Evolutionary conservation across 2,797 vertebrate species (phyloP).

Genomic region (Siniperca scherzeri): DNA sequence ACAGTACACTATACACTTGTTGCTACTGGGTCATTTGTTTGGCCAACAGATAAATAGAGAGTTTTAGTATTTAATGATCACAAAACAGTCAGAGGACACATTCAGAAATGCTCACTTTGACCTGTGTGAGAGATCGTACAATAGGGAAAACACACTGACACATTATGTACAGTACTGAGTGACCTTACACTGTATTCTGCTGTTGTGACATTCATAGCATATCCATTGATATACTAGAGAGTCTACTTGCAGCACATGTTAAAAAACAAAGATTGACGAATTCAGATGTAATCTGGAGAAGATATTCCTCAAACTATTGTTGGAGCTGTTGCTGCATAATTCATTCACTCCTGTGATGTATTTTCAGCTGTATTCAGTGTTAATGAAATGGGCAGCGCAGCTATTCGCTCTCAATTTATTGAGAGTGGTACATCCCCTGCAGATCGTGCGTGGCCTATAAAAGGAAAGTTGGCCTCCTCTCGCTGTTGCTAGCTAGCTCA

Average conservation of each 20-base stretch:
- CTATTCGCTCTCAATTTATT: slow-evolving; percentile 42
- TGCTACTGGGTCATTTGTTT: slow-evolving; percentile 38
- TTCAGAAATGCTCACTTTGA: slow-evolving; percentile 31
- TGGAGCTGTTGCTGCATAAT: slow-evolving; percentile 35
- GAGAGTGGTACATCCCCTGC: slow-evolving; percentile 47
- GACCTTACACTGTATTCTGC: slow-evolving; percentile 79
- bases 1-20: slow-evolving; percentile 38
- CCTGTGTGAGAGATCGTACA: slow-evolving; percentile 12
- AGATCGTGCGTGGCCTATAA: slow-evolving; percentile 48
- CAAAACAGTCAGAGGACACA: slow-evolving; percentile 20
- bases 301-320: slow-evolving; percentile 34
- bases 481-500: slow-evolving; percentile 30
- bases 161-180: slow-evolving; percentile 68
- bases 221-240: slow-evolving; percentile 36
- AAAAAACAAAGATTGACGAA: slow-evolving; percentile 24
- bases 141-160: slow-evolving; percentile 26
- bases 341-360: slow-evolving; percentile 39
- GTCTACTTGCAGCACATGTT: slow-evolving; percentile 31
- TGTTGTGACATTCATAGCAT: slow-evolving; percentile 68
- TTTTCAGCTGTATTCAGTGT: slow-evolving; percentile 49
- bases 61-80: slow-evolving; percentile 22
- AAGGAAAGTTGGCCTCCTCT: slow-evolving; percentile 46
- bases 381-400: slow-evolving; percentile 51
- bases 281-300: slow-evolving; percentile 34
- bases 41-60: slow-evolving; percentile 25